phyloP scores from a whole-genome alignment of 1,140 invertebrate species.

The Leptoteleia sp. region DNA sequence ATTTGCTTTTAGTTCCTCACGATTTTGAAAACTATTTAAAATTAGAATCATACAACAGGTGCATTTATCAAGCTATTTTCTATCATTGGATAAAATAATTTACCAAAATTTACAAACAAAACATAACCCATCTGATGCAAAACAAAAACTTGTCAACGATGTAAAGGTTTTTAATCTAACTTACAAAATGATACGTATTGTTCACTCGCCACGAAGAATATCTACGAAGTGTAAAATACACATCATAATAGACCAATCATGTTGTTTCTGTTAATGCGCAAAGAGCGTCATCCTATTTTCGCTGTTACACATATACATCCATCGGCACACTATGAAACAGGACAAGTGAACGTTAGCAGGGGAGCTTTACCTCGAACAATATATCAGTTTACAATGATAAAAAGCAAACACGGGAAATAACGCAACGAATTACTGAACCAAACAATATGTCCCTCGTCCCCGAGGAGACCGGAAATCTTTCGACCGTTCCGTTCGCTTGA shows the following conservation, averaged over 20 bases:
- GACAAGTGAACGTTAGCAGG: constrained; percentile 64
- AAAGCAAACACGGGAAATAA: constrained; percentile 79
- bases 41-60: too few relatives aligned
- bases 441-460: constrained; percentile 78
- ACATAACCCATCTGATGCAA: too few relatives aligned
- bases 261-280: constrained; percentile 53
- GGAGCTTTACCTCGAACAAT: constrained; percentile 74
- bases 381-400: constrained; percentile 80
- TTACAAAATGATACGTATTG: constrained; percentile 11
- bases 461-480: constrained; percentile 69
- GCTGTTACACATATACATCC: constrained; percentile 15
- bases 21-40: too few relatives aligned
- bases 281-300: constrained; percentile 42
- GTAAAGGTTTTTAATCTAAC: too few relatives aligned
- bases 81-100: too few relatives aligned
- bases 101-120: too few relatives aligned
- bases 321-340: constrained; percentile 44
- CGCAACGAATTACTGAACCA: constrained; percentile 78
- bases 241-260: constrained; percentile 46
- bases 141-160: too few relatives aligned
- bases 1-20: too few relatives aligned
- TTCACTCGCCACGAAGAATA: constrained; percentile 7
- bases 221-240: constrained; percentile 28
- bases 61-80: too few relatives aligned
- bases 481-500: constrained; percentile 60